These are phyloP conservation scores for Lerista edwardsae DNA, from an alignment of 2,797 vertebrate genomes.

Conservation along the genomic window DNA sequence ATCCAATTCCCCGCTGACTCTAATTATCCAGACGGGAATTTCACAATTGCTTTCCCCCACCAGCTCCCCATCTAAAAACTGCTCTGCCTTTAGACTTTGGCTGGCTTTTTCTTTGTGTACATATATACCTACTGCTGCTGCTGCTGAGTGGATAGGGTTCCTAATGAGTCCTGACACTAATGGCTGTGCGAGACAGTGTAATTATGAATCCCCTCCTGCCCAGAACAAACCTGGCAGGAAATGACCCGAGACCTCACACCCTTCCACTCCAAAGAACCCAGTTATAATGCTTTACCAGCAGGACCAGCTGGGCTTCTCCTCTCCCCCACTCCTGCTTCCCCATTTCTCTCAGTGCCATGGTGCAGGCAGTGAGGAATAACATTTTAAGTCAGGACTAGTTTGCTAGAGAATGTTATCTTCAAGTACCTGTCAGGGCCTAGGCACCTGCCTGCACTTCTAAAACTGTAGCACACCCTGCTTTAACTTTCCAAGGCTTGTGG, in stretches of 20 bases:
- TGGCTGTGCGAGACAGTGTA: conserved; percentile 74
- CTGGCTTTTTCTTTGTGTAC: conserved; percentile 73
- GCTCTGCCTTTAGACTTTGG: conserved; percentile 77
- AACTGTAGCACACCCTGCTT: neutral
- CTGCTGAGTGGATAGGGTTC: conserved; percentile 75
- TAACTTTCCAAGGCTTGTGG: conserved; percentile 13
- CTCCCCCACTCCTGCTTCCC: conserved; percentile 41
- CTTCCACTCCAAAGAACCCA: conserved; percentile 70
- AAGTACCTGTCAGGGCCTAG: conserved; percentile 19
- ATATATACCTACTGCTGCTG: conserved; percentile 56
- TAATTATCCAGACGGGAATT: conserved; percentile 95
- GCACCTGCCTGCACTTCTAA: neutral
- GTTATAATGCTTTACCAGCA: conserved; percentile 72
- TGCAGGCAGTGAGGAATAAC: conserved; percentile 73
- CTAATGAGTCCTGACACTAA: conserved; percentile 85
- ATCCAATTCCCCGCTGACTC: conserved; percentile 92
- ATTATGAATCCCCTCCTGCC: conserved; percentile 72
- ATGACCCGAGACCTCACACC: conserved; percentile 76
- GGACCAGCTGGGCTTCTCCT: conserved; percentile 70
- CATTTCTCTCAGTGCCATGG: conserved; percentile 59
- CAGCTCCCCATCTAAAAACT: conserved; percentile 68
- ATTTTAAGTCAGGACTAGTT: conserved; percentile 56
- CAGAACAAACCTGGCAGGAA: conserved; percentile 76
- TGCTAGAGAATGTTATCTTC: conserved; percentile 50
- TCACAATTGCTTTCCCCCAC: conserved; percentile 88